Conservation (phyloP, 2,888 invertebrate species). For the Thymelicus lineola region DNA sequence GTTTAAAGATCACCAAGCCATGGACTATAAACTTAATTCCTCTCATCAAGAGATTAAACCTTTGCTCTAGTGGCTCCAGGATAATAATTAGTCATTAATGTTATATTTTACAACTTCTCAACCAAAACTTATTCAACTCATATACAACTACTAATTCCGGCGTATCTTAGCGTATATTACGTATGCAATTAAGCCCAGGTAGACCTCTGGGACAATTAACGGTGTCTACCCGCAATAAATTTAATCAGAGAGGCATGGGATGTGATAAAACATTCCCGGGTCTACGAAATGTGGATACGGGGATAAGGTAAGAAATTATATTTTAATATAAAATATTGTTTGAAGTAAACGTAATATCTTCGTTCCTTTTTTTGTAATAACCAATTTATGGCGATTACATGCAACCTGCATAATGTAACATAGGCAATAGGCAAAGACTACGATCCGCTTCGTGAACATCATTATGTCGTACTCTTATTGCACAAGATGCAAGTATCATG, state of each 20-base stretch:
- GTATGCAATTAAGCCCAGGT: conserved; percentile 36
- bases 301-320: conserved; percentile 1
- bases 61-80: too few relatives aligned
- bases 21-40: not conserved
- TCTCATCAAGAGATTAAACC: not conserved
- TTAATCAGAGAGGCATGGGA: conserved; percentile 33
- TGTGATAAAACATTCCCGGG: conserved; percentile 35
- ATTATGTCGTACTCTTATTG: too few relatives aligned
- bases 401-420: too few relatives aligned
- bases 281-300: not conserved
- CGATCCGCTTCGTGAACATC: too few relatives aligned
- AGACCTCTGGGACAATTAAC: conserved; percentile 37
- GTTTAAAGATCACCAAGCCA: not conserved
- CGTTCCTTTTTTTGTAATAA: too few relatives aligned
- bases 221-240: conserved; percentile 36
- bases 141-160: conserved; percentile 33
- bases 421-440: too few relatives aligned
- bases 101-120: conserved; percentile 11
- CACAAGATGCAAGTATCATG: too few relatives aligned
- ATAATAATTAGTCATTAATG: conserved; percentile 4
- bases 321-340: conserved; percentile 7
- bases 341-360: not conserved
- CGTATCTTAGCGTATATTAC: conserved; percentile 32
- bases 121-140: conserved; percentile 9
- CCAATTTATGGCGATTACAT: too few relatives aligned